Base-by-base conservation (phyloP, 2,797 vertebrate genomes). In the Paedocypris micromegethes region DNA sequence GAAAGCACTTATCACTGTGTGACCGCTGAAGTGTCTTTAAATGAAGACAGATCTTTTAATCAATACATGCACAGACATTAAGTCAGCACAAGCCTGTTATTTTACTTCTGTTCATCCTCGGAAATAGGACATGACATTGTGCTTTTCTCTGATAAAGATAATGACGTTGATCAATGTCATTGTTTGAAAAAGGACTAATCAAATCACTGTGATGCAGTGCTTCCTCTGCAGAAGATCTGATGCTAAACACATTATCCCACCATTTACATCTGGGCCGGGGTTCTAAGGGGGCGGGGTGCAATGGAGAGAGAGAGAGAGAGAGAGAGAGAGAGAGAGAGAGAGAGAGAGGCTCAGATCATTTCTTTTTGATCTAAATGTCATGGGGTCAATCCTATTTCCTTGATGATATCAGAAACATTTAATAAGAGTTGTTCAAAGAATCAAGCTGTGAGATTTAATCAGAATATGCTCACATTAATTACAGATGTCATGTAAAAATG, bases 111-210 rank as follows among this genome's bases (percentile, higher is more conserved):
- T 72, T 80, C 67, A 68, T 79, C 65, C 66, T 70, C 50, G 57
- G 64, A 58, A 79, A 78, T 67, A 57, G 68, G 66, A 68, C 69
- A 74, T 65, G 58, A 75, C 63, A 72, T 57, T 40, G 43, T 55
- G 60, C 59, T 48, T 53, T 52, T 66, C 52, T 74, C 66, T 75
- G 72, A 58, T 77, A 74, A 78, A 75, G 56, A 73, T 76, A 81
- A 79, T 78, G 64, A 79, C 69, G 61, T 73, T 80, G 76, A 83
- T 83, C 81, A 80, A 83, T 81, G 68, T 65, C 74, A 75, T 79
- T 79, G 76, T 77, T 81, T 77, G 50, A 78, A 54, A 72, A 74
- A 75, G 46, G 79, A 47, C 79, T 78, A 81, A 83, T 83, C 75
- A 64, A 81, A 80, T 78, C 73, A 46, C 41, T 71, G 42, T 73